Percentiles rank a stretch among this genome's conserved stretches.
Evolutionary conservation across 2,113 vertebrate species (phyloP).

Genomic region (Corynorhinus townsendii): DNA sequence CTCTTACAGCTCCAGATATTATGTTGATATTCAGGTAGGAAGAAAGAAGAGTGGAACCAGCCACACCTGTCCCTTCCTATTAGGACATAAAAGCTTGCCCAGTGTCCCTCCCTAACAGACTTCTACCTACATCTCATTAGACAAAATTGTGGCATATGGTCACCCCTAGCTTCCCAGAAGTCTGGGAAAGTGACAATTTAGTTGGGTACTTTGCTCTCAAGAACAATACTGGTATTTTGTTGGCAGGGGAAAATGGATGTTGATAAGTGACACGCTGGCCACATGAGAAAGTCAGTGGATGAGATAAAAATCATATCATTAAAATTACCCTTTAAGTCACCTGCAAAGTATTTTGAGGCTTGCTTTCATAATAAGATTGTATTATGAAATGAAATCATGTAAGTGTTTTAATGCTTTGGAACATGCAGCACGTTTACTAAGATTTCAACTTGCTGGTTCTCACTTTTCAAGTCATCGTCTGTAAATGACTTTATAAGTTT

Average conservation of each 20-base stretch:
- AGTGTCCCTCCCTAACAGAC: fast-evolving
- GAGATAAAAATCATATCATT: background rate
- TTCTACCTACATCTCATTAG: background rate
- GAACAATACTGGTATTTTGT: background rate
- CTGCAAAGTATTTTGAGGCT: background rate
- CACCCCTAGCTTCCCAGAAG: background rate
- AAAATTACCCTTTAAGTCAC: background rate
- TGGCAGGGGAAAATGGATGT: background rate
- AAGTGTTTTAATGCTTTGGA: background rate
- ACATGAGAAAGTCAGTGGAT: background rate
- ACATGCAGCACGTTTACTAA: background rate
- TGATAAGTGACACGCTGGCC: background rate
- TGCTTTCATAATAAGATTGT: background rate
- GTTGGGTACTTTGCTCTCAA: background rate
- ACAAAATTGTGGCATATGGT: fast-evolving
- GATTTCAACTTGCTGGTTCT: slow-evolving; percentile 16
- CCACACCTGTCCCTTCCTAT: background rate
- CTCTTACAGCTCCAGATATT: background rate
- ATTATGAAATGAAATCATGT: background rate
- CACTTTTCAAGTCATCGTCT: background rate
- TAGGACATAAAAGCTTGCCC: background rate
- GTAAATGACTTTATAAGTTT: slow-evolving; percentile 20
- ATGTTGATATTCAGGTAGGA: background rate
- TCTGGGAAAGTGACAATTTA: background rate
- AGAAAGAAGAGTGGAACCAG: background rate